Evolutionary conservation across 1,140 invertebrate genomes (phyloP).

Genomic region (Bombus difficillimus): DNA sequence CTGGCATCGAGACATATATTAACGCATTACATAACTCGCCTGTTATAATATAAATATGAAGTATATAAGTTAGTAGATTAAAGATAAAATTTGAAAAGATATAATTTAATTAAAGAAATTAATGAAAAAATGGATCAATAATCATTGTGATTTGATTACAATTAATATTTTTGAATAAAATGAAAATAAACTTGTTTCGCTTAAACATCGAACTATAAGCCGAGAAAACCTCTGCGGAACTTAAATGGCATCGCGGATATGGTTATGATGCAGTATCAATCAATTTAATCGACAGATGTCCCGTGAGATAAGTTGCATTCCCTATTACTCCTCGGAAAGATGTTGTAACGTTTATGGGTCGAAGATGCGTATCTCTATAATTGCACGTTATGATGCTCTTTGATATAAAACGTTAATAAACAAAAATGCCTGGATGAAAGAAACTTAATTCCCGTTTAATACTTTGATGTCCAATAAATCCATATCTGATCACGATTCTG

Average conservation of each 20-base stretch:
- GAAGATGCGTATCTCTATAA: conserved; percentile 19
- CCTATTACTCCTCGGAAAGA: neutral
- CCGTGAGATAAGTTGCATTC: conserved; percentile 3
- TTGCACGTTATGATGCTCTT: neutral
- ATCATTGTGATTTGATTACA: too few species aligned
- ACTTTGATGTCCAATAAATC: neutral
- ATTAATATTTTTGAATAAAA: neutral
- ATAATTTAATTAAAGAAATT: too few species aligned
- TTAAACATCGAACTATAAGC: neutral
- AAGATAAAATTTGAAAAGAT: too few species aligned
- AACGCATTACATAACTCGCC: too few species aligned
- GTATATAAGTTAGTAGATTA: too few species aligned
- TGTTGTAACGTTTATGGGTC: neutral
- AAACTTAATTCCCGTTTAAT: neutral
- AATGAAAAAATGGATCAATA: too few species aligned
- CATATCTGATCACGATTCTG: neutral
- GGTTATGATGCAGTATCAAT: neutral
- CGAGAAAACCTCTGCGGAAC: neutral
- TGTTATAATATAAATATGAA: too few species aligned
- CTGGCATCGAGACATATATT: too few species aligned
- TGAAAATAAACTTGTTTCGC: neutral
- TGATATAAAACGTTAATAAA: neutral
- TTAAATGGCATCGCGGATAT: conserved; percentile 2
- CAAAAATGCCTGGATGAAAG: neutral
- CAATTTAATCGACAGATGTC: conserved; percentile 1